Evolutionary conservation across 2,797 vertebrate genomes (phyloP), one percentile per base, ranked within the genome.

Genomic region (Phoxinus dragarum): DNA sequence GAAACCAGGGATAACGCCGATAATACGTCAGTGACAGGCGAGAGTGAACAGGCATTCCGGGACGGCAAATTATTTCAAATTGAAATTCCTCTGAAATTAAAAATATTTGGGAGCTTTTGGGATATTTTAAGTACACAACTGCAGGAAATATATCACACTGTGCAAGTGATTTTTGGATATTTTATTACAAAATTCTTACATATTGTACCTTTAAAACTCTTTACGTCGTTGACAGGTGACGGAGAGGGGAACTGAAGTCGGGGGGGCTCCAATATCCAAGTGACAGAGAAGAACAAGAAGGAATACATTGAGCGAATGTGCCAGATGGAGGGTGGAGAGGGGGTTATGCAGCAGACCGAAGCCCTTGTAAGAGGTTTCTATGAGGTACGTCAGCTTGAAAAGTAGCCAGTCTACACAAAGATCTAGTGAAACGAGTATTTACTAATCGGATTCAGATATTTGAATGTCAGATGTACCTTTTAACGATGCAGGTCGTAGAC

Each of bases 261-360:
- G 98, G 98, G 98, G 1, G 98, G 98, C 3, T 94, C 97, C 90
- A 97, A 99, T 88, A 95, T 97, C 23, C 97, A 97, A 61, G 98
- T 99, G 90, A 98, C 98, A 0, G 98, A 99, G 92, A 99, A 99
- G 93, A 99, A 99, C 92, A 99, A 99, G 92, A 99, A 99, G 84
- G 98, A 99, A 74, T 99, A 99, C 87, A 99, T 99, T 0, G 98
- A 99, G 91, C 95, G 97, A 27, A 98, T 99, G 98, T n/a, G 97
- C 98, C 47, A 98, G 97, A 91, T 99, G 98, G 98, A 93, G 98
- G 87, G 97, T 98, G 89, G 98, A 99, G 91, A 94, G 98, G 2
- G 98, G 0, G 98, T 99, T 87, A 97, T 97, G 74, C 98, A 98
- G 90, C 98, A 99, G 93, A 98, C 98, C 0, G 98, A 99, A 88